phyloP scores from a whole-genome alignment of 2,888 invertebrate species.

The Elmis aenea region DNA sequence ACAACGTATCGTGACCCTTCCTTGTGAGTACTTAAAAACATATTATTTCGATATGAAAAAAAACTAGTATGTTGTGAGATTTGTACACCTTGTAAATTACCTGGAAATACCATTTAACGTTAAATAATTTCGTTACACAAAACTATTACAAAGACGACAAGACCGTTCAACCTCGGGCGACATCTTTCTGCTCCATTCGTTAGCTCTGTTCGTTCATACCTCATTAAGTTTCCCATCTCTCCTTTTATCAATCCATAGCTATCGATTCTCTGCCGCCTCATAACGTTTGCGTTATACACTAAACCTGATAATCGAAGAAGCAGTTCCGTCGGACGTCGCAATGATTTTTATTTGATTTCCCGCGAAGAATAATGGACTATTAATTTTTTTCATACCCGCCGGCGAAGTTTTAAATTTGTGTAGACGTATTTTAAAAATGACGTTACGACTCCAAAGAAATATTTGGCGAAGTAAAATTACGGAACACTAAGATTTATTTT shows the following conservation, averaged over 20 bases:
- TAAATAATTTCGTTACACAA: no score
- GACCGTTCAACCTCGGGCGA: conserved; percentile 27
- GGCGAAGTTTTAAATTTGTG: conserved; percentile 11
- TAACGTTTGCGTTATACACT: conserved; percentile 35
- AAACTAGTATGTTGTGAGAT: no score
- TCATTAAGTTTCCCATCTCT: conserved; percentile 44
- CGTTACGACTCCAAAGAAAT: conserved; percentile 6
- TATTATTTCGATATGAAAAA: no score
- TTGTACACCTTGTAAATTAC: no score
- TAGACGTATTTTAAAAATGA: conserved; percentile 7
- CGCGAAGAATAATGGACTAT: conserved; percentile 29
- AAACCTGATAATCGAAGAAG: conserved; percentile 32
- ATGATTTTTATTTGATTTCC: conserved; percentile 34
- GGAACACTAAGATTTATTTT: conserved; percentile 25
- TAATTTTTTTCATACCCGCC: conserved; percentile 25
- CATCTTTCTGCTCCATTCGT: conserved; percentile 41
- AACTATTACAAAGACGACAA: no score
- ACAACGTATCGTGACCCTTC: no score
- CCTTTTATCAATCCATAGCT: conserved; percentile 44
- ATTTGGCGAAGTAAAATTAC: conserved; percentile 24
- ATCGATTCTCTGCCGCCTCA: conserved; percentile 39
- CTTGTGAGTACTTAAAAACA: no score
- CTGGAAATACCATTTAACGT: no score
- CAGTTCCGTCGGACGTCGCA: conserved; percentile 18
- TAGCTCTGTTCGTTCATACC: conserved; percentile 43